These are phyloP conservation scores for Radopholus similis DNA, from an alignment of 1,140 invertebrate species.

Conservation along the genomic window DNA sequence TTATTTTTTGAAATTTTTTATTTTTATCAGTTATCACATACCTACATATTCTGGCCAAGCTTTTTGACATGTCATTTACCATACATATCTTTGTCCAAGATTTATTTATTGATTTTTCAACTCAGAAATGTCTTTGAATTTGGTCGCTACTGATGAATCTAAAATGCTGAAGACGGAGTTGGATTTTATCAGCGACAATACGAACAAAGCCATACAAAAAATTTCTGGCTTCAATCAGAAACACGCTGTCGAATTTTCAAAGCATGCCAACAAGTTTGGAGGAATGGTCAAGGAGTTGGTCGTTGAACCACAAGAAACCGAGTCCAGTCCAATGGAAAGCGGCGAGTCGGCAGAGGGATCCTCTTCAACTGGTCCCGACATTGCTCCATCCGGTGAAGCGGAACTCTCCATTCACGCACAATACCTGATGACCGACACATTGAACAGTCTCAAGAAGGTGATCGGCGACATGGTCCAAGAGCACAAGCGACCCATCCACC, in stretches of 20 bases:
- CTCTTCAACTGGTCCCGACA: background rate
- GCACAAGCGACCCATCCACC: slow-evolving; percentile 22
- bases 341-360: too few relatives aligned
- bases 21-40: too few relatives aligned
- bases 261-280: slow-evolving; percentile 32
- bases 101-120: too few relatives aligned
- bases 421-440: slow-evolving; percentile 31
- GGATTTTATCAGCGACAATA: slow-evolving; percentile 11
- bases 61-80: too few relatives aligned
- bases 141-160: background rate
- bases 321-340: background rate
- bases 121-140: too few relatives aligned
- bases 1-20: too few relatives aligned
- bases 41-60: too few relatives aligned
- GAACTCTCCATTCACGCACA: slow-evolving; percentile 44
- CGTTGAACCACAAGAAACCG: slow-evolving; percentile 23
- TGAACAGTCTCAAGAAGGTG: slow-evolving; percentile 34
- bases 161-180: slow-evolving; percentile 2
- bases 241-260: slow-evolving; percentile 29
- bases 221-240: slow-evolving; percentile 26
- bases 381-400: background rate
- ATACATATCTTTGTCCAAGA: too few relatives aligned
- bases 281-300: slow-evolving; percentile 30
- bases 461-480: slow-evolving; percentile 32
- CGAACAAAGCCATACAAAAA: slow-evolving; percentile 12